phyloP scores from a whole-genome alignment of 2,113 vertebrate genomes.

The Lanius ludovicianus region DNA sequence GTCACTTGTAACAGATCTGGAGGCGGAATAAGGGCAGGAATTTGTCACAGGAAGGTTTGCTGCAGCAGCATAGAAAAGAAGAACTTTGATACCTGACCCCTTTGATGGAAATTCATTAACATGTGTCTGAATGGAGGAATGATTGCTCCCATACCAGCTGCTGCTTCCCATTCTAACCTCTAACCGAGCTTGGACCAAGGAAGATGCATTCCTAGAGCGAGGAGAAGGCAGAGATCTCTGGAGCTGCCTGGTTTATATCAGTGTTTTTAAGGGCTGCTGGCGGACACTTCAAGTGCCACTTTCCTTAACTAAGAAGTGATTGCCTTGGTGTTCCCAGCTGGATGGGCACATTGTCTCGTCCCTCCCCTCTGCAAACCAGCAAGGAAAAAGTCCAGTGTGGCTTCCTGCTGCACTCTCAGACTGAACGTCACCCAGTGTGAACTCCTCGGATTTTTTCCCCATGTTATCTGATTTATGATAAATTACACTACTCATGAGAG shows the following conservation, averaged over 20 bases:
- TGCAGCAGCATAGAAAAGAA: background rate
- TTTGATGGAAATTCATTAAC: background rate
- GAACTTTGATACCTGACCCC: background rate
- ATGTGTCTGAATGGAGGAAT: background rate
- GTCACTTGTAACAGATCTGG: background rate
- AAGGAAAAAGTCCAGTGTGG: background rate
- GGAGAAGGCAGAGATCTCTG: background rate
- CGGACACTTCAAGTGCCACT: background rate
- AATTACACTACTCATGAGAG: background rate
- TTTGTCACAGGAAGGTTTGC: background rate
- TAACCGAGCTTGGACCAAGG: background rate
- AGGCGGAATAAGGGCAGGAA: background rate
- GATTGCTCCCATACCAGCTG: background rate
- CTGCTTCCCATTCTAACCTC: background rate
- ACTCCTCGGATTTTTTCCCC: rapidly evolving
- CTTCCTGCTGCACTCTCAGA: background rate
- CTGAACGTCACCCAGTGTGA: background rate
- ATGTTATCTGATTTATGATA: background rate
- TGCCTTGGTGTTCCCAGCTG: background rate
- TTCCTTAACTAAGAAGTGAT: background rate
- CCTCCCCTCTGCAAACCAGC: background rate
- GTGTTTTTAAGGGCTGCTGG: background rate
- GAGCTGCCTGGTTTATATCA: background rate
- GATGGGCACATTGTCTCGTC: background rate
- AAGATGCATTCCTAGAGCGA: background rate